Base-by-base conservation (phyloP, 2,797 vertebrate species). In the Tadarida brasiliensis region DNA sequence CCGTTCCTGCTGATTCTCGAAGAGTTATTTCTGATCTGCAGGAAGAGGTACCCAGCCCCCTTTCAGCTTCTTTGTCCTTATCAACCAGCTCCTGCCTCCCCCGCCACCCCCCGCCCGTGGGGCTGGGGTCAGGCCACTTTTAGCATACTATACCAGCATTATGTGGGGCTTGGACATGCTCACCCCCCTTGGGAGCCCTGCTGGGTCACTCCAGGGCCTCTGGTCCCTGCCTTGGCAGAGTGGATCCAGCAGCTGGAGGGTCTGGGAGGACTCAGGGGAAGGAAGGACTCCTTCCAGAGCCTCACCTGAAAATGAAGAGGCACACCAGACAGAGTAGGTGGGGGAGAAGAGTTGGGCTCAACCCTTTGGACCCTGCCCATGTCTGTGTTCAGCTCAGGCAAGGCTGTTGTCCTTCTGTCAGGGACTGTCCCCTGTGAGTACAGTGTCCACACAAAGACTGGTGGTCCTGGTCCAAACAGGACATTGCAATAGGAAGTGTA, bases 1-100 rank as follows among this genome's bases (percentile, higher is more conserved):
- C 85, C 78, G 56, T 95, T 87, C 59, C 89, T 89, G 90, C 86
- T 92, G 78, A 82, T 56, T 87, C 59, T 94, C 47, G 17, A 11
- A 12, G 67, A n/a, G 81, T 85, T 92, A 54, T 84, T 93, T 95
- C 94, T 30, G 20, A 70, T 56, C 44, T 4, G 44, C 44, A 87
- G 80, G 87, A 93, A 51, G n/a, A 56, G 83, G n/a, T n/a, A 28
- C 70, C 54, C 2, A 2, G 30, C 61, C 28, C 39, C 65, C 26
- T 35, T 78, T 57, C 26, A 30, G n/a, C 20, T 39, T 88, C 70
- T 84, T 92, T 11, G 7, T 73, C 57, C 39, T 85, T 22, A 61
- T 76, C 9, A 12, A 16, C n/a, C 51, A 78, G 20, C 51, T 78
- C n/a, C n/a, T 71, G 57, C 11, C 22, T 19, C 63, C 0, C 14